Conservation (phyloP, 2,888 invertebrate genomes). For the Onthophagus sagittarius region DNA sequence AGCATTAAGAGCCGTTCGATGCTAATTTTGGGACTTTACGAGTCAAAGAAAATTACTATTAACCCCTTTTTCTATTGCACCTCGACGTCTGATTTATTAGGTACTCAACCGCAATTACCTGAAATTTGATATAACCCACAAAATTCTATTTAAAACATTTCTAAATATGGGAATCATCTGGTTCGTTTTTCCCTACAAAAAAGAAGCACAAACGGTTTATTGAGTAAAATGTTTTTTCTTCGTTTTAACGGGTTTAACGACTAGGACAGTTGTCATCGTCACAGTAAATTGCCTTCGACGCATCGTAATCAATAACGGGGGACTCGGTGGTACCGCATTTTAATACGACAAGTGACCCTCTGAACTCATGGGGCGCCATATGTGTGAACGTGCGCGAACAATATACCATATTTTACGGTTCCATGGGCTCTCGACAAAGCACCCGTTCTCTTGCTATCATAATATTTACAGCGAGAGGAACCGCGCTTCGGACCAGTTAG, state of each 20-base stretch:
- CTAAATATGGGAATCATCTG: background rate
- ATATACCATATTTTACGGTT: background rate
- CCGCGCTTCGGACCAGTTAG: background rate
- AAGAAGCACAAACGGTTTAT: background rate
- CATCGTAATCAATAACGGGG: background rate
- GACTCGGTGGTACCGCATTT: background rate
- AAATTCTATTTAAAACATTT: background rate
- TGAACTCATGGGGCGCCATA: background rate
- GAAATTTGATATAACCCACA: background rate
- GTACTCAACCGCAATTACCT: background rate
- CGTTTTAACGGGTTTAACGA: background rate
- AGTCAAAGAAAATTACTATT: background rate
- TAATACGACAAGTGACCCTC: background rate
- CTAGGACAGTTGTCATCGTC: background rate
- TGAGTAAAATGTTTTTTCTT: background rate
- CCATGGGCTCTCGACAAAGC: background rate
- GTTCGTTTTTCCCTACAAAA: background rate
- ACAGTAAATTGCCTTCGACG: background rate
- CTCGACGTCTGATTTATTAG: background rate
- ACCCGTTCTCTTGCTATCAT: background rate
- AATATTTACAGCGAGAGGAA: background rate
- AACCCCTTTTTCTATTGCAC: background rate
- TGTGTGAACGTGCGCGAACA: background rate
- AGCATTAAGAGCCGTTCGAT: background rate
- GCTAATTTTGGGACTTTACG: conserved; percentile 1